A percentile compares a stretch with the other conserved stretches of the same genome.
These are phyloP conservation scores for Archivesica marissinica DNA, from an alignment of 1,140 invertebrate genomes.

Conservation along the genomic window DNA sequence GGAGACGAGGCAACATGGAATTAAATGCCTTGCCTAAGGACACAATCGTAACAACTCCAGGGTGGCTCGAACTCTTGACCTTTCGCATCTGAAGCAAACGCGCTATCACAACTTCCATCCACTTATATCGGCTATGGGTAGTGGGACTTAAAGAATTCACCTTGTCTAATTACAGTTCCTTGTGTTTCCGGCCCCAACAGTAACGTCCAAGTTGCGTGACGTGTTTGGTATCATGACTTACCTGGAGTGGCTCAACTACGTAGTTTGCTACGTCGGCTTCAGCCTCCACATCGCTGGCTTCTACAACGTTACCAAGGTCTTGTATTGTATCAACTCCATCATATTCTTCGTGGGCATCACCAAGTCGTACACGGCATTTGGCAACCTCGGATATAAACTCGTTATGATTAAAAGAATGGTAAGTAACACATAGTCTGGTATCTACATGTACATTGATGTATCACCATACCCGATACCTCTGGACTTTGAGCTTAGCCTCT, in stretches of 20 bases:
- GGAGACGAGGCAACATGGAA: no score
- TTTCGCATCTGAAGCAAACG: no score
- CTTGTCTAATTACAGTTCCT: constrained; percentile 74
- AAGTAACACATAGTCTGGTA: no score
- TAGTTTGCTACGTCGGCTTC: constrained; percentile 75
- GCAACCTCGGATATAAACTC: constrained; percentile 83
- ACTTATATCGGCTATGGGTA: no score
- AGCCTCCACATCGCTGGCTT: constrained; percentile 61
- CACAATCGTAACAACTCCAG: no score
- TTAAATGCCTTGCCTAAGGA: no score
- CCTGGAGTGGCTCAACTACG: constrained; percentile 73
- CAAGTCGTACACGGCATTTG: constrained; percentile 78
- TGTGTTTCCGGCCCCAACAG: constrained; percentile 74
- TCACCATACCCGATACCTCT: no score
- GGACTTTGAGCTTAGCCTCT: no score
- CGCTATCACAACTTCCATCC: no score
- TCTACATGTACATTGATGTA: no score
- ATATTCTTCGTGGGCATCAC: constrained; percentile 79
- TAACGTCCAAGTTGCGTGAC: constrained; percentile 73
- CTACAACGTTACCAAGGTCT: constrained; percentile 67
- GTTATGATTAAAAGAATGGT: constrained; percentile 85
- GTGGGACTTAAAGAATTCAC: no score
- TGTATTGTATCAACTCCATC: constrained; percentile 78
- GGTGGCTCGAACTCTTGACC: no score
- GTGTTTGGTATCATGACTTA: constrained; percentile 78